Base-by-base conservation (phyloP, 2,797 vertebrate species). In the Pseudomugil gertrudae region DNA sequence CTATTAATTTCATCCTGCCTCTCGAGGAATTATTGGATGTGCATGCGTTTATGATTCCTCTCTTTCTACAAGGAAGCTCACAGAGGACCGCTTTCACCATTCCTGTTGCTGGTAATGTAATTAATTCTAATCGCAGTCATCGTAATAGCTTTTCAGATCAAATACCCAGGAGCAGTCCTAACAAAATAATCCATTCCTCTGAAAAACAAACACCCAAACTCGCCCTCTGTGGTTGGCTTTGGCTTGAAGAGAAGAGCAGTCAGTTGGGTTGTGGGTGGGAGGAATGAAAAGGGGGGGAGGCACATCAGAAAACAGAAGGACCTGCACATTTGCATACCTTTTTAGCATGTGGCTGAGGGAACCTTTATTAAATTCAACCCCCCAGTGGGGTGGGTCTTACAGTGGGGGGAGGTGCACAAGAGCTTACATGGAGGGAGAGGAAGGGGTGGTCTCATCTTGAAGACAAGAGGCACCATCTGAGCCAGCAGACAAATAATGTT, bases 111-210 rank as follows among this genome's bases (percentile, higher is more conserved):
- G 75, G 40, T 81, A 88, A 84, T 81, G 86, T 90, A 88, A 92
- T 91, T 91, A 89, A 93, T 90, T 89, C 78, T 87, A 88, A 92
- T 91, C 87, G 69, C 86, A 91, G 89, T 92, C 86, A 89, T 88
- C 79, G 57, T 84, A 88, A 89, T 87, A 89, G 91, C 89, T 88
- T 92, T 86, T 89, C 80, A 87, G 81, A 91, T 89, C 89, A 92
- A 90, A 93, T 86, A 88, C 87, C 90, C 92, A 81, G 78, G 85
- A 90, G 90, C 86, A 17, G 76, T 79, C 79, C 75, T 78, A 80
- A 85, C 79, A 83, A 87, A 91, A 87, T 89, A 85, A 91, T 88
- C 81, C 82, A 84, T 86, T 83, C 86, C 83, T 76, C 72, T 67
- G 69, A 82, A 89, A 89, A 90, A 90, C 85, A 89, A 92, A 92